These are phyloP conservation scores for Tineola bisselliella DNA, from an alignment of 2,888 invertebrate genomes.

Conservation along the genomic window DNA sequence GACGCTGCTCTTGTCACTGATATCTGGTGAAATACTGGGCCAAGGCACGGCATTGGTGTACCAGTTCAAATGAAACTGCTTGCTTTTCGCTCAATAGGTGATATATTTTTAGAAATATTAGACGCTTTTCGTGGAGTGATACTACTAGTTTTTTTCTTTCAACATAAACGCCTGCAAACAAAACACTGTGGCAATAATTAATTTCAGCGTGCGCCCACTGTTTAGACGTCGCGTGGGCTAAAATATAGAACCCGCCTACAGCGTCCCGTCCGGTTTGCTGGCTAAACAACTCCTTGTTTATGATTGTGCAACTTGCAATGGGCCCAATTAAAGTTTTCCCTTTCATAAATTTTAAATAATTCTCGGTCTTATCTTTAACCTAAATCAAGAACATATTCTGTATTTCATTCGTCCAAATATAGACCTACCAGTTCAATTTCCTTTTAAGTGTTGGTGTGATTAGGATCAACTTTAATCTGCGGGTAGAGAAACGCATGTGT, in stretches of 20 bases:
- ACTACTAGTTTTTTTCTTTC: too few relatives aligned
- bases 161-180: too few relatives aligned
- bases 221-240: neutral
- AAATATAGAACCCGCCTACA: neutral
- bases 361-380: neutral
- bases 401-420: too few relatives aligned
- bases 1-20: conserved; percentile 4
- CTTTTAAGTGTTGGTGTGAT: too few relatives aligned
- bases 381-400: too few relatives aligned
- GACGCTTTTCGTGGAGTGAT: too few relatives aligned
- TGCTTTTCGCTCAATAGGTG: too few relatives aligned
- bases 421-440: too few relatives aligned
- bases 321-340: neutral
- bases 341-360: neutral
- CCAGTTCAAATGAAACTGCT: neutral
- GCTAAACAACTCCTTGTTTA: neutral
- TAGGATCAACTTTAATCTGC: too few relatives aligned
- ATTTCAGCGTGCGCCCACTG: conserved; percentile 1
- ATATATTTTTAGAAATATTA: too few relatives aligned
- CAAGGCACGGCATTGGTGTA: conserved; percentile 1
- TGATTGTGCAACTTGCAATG: neutral
- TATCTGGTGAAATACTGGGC: conserved; percentile 5
- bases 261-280: neutral
- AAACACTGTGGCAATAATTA: neutral
- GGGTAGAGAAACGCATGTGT: too few relatives aligned